Conservation (phyloP, 2,797 vertebrate genomes). For the Argyrosomus regius region DNA sequence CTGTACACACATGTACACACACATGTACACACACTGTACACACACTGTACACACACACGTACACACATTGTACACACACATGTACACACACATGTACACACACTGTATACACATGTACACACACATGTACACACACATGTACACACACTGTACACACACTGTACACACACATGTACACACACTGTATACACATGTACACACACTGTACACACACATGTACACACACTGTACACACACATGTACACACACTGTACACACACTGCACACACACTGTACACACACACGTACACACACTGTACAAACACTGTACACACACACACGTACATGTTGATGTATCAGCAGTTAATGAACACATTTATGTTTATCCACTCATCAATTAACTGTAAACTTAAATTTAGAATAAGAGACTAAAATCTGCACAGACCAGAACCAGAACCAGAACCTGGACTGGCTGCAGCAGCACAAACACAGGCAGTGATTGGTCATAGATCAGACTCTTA, state of each 20-base stretch:
- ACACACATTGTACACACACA: conserved; percentile 25
- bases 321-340: too few species aligned
- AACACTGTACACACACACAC: too few species aligned
- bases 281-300: conserved; percentile 62
- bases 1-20: too few species aligned
- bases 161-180: too few species aligned
- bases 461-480: neutral
- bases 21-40: too few species aligned
- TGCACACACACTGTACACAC: conserved; percentile 36
- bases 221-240: conserved; percentile 52
- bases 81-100: conserved; percentile 54
- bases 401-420: too few species aligned
- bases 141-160: neutral
- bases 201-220: neutral
- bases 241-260: conserved; percentile 34
- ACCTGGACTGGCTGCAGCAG: too few species aligned
- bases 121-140: neutral
- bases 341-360: too few species aligned
- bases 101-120: conserved; percentile 22
- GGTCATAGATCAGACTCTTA: conserved; percentile 35
- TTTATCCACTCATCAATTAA: too few species aligned
- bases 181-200: too few species aligned
- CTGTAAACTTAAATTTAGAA: too few species aligned
- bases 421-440: too few species aligned
- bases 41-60: neutral